phyloP scores from a whole-genome alignment of 2,113 vertebrate genomes.

The Scartelaos histophorus region DNA sequence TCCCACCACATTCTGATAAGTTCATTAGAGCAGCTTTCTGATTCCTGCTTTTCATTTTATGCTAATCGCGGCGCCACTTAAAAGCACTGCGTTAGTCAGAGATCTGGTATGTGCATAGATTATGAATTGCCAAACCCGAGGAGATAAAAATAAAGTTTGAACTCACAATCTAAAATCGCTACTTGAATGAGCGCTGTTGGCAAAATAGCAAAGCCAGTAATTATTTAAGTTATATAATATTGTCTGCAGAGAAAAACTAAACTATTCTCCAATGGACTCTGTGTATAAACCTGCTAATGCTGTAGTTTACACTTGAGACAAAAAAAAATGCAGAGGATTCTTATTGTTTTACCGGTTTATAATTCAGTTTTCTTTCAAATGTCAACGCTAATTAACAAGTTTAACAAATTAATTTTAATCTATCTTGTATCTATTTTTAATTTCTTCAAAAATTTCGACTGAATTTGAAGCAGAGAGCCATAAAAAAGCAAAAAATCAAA shows the following conservation, averaged over 20 bases:
- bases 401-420: too few species aligned
- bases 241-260: neutral
- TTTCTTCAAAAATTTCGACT: too few species aligned
- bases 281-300: neutral
- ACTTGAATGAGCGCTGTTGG: too few species aligned
- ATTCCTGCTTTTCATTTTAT: neutral
- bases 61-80: neutral
- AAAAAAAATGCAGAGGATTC: too few species aligned
- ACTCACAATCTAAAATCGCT: neutral
- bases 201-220: neutral
- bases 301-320: too few species aligned
- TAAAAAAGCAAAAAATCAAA: too few species aligned
- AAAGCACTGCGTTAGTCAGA: neutral
- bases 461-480: too few species aligned
- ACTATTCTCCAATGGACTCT: too few species aligned
- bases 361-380: too few species aligned
- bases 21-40: slow-evolving; percentile 13
- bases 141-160: neutral
- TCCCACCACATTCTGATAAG: neutral
- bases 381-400: too few species aligned
- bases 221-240: neutral
- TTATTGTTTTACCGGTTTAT: neutral
- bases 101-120: neutral
- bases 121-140: neutral
- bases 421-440: too few species aligned